Base-by-base conservation (phyloP, 2,113 vertebrate genomes). In the Budorcas taxicolor region DNA sequence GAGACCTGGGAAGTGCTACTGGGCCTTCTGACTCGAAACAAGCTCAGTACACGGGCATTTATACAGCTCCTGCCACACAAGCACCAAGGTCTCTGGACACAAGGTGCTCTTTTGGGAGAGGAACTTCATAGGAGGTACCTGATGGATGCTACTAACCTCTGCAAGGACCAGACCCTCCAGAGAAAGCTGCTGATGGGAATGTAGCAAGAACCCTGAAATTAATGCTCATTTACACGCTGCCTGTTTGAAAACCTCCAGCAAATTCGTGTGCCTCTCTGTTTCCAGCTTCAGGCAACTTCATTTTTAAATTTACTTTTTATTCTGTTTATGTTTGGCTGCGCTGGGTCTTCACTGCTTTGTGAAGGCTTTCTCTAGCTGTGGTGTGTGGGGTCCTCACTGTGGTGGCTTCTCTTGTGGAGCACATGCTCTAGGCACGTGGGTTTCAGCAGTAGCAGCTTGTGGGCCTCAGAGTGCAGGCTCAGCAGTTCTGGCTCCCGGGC, bases 11-110 rank as follows among this genome's bases (percentile, higher is more conserved):
- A 83, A 11, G 80, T 0, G 2, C 1, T 17, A 5, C 57, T 53
- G 1, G 29, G 45, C 64, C 36, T n/a, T 78, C 43, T 36, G 62
- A 64, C 43, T 71, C 33, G 31, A 33, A 50, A 25, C 1, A 7
- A 74, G 80, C 83, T 29, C 0, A 0, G 43, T 0, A 6, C 33
- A 11, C 0, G 1, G 47, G 36, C 57, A 2, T 64, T 55, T 67
- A 58, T 14, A 60, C 31, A 81, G 82, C 40, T n/a, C 50, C 67
- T 47, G 71, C 7, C 31, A 71, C 40, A 36, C 1, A 3, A 16
- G 53, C 71, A 50, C 53, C 78, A 17, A 15, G 52, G 55, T n/a
- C 17, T 43, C 29, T 0, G 0, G 29, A 50, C 47, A 3, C 47
- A 3, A 23, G 60, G 57, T 1, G 33, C 67, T 83, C 31, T 80